A percentile compares a stretch with the other conserved stretches of the same genome.
Evolutionary conservation across 2,113 vertebrate species (phyloP).

Genomic region (Phrynosoma platyrhinos): DNA sequence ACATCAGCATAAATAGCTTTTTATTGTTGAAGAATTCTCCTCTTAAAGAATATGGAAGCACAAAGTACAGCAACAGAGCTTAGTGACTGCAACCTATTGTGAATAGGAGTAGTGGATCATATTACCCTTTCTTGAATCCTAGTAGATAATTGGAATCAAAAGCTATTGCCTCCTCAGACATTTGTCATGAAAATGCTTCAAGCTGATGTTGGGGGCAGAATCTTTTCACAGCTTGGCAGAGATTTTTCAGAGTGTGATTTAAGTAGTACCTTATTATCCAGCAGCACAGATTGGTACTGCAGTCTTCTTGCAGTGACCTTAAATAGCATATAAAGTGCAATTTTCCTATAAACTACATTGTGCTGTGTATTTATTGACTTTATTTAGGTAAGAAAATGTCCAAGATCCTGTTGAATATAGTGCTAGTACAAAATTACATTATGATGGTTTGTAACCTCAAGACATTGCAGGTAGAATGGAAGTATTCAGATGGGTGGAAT

Average conservation of each 20-base stretch:
- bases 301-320: constrained; percentile 19
- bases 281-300: not conserved
- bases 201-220: not conserved
- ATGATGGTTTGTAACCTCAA: no score
- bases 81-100: not conserved
- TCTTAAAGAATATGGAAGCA: constrained; percentile 12
- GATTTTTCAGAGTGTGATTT: not conserved
- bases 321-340: not conserved
- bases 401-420: no score
- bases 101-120: constrained; percentile 2
- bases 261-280: constrained; percentile 7
- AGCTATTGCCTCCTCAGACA: not conserved
- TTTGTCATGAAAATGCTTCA: not conserved
- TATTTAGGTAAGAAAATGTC: not conserved
- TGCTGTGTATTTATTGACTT: not conserved
- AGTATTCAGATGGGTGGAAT: no score
- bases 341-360: not conserved
- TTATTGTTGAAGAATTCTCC: constrained; percentile 14
- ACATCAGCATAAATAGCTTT: constrained; percentile 23
- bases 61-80: not conserved
- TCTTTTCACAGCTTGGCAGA: not conserved
- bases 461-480: no score
- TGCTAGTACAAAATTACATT: no score
- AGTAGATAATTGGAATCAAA: not conserved
- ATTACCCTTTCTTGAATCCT: not conserved